phyloP scores from a whole-genome alignment of 2,113 vertebrate genomes.

The Macrotus californicus region DNA sequence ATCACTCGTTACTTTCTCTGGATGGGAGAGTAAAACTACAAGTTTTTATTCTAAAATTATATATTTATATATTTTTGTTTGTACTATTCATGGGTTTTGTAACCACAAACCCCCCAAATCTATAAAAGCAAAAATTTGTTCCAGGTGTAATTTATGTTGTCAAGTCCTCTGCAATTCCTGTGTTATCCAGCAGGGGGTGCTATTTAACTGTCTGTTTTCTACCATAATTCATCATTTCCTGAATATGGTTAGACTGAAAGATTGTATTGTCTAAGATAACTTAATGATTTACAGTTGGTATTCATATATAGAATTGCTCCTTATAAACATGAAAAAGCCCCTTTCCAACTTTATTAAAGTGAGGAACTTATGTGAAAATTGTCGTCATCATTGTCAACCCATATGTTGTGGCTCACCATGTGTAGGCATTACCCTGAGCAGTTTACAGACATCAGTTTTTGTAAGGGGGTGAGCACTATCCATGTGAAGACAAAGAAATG shows the following conservation, averaged over 20 bases:
- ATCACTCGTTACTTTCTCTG: not conserved
- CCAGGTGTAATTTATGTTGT: not conserved
- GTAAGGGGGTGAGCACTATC: not conserved
- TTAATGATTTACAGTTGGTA: not conserved
- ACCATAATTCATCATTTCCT: not conserved
- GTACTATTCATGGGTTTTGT: not conserved
- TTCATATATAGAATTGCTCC: not conserved
- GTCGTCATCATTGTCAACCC: not conserved
- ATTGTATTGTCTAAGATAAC: not conserved
- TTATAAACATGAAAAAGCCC: not conserved
- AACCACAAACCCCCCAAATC: not conserved
- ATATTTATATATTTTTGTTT: not conserved
- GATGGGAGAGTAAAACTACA: not conserved
- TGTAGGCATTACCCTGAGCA: not conserved
- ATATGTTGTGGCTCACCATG: not conserved
- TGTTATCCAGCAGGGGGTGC: slow-evolving; percentile 26
- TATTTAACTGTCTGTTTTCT: not conserved
- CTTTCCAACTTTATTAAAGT: not conserved
- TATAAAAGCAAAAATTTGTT: not conserved
- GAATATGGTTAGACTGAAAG: not conserved
- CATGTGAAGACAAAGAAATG: not conserved
- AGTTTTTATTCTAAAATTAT: not conserved
- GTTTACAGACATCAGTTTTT: not conserved
- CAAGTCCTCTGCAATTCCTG: not conserved
- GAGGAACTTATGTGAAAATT: not conserved